Percentiles rank a stretch among this genome's conserved stretches.
These are phyloP conservation scores for Anastatus disparis DNA, from an alignment of 1,140 invertebrate species.

Conservation along the genomic window DNA sequence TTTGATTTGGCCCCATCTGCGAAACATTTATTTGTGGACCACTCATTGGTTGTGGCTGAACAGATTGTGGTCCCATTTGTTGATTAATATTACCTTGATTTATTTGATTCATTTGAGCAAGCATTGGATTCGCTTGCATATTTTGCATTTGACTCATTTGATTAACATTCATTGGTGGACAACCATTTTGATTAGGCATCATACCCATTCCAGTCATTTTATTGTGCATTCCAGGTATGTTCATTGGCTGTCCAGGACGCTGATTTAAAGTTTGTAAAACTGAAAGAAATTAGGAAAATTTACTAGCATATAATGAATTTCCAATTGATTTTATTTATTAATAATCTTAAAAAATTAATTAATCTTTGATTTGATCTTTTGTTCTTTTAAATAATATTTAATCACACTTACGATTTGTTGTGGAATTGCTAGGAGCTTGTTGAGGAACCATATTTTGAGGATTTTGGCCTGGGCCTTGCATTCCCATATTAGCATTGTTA, in stretches of 20 bases:
- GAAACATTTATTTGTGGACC: conserved; percentile 37
- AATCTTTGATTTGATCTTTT: no score
- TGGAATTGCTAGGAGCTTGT: conserved; percentile 50
- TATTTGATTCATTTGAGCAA: conserved; percentile 63
- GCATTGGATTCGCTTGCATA: conserved; percentile 62
- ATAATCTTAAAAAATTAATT: conserved; percentile 18
- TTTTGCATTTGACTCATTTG: conserved; percentile 62
- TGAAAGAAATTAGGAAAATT: conserved; percentile 44
- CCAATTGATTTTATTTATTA: neutral
- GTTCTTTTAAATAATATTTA: no score
- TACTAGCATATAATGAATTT: no score
- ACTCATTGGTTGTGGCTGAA: conserved; percentile 31
- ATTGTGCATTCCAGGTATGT: conserved; percentile 72
- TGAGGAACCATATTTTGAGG: conserved; percentile 70
- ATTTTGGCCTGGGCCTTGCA: conserved; percentile 64
- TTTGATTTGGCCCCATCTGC: conserved; percentile 58
- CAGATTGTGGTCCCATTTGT: conserved; percentile 49
- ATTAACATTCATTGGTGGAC: conserved; percentile 54
- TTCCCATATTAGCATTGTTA: conserved; percentile 72
- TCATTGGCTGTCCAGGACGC: conserved; percentile 69
- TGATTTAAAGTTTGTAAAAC: conserved; percentile 73
- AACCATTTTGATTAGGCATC: conserved; percentile 61
- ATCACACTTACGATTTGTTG: conserved; percentile 23
- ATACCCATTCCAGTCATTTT: conserved; percentile 67
- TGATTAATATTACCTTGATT: conserved; percentile 58